Base-by-base conservation (phyloP, 30 jellyfish, hydroid and myxozoan genomes). In the Turritopsis rubra region DNA sequence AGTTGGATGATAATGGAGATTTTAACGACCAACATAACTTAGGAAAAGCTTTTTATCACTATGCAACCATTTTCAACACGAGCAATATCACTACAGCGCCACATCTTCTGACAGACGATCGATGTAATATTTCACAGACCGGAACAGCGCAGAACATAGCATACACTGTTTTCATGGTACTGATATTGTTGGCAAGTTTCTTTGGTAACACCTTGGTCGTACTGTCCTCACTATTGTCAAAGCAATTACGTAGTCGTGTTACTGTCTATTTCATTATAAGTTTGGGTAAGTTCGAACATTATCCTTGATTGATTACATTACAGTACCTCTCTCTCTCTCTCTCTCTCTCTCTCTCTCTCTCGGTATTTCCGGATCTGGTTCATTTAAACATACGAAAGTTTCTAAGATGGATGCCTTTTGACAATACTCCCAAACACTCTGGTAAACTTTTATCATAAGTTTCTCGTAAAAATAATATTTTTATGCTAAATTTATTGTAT, bases 141-240 rank as follows among this genome's bases (percentile, higher is more conserved):
- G 77, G 77, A 68, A n/a, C 77, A 68, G 28, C 30, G 30, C 31
- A 68, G 19, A 68, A 68, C 30, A 27, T 68, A n/a, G 77, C 81
- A 0, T 91, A 91, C 79, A 71, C 84, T 26, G 74, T 80, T n/a
- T 86, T 86, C 79, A 78, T 91, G 66, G 68, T 54, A 23, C 16
- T 84, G 31, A 88, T 91, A 25, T 83, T 91, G 24, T 73, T 87
- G 3, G 19, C 89, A 8, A 83, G 93, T 21, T 80, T 91, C 13
- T 75, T 84, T 72, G 97, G 97, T 9, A 91, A 91, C 83, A 60
- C 89, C 16, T 75, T 87, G 80, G 96, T 87, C 1, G 87, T 90
- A 73, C 52, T 87, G 79, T 81, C 97, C 1, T 73, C 87, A 9
- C 26, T 79, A 25, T 53, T 81, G 65, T 91, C 95, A 29, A 80